These are phyloP conservation scores for Anolis apletophallus DNA, from an alignment of 2,797 vertebrate genomes.

Conservation along the genomic window DNA sequence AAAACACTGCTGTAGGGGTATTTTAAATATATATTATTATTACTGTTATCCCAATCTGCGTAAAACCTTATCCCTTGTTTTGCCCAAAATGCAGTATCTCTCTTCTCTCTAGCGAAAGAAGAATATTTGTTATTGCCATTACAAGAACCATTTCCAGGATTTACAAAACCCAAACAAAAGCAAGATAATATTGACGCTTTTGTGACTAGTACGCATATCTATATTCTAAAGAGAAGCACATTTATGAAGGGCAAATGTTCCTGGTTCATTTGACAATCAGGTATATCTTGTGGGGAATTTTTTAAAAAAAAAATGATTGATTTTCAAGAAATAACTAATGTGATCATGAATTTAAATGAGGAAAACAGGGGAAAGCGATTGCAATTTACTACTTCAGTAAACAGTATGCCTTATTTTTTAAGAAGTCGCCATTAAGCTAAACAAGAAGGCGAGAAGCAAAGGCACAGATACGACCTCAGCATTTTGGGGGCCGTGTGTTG, in stretches of 20 bases:
- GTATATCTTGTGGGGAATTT: constrained; percentile 39
- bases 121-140: constrained; percentile 60
- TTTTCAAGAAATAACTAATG: constrained; percentile 32
- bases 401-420: constrained; percentile 24
- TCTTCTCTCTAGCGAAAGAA: constrained; percentile 28
- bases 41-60: constrained; percentile 54
- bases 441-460: too few relatives aligned
- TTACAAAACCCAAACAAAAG: constrained; percentile 40
- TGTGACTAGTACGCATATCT: constrained; percentile 23
- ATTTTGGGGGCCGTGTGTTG: not conserved
- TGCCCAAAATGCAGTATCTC: constrained; percentile 17
- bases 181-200: not conserved
- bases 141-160: constrained; percentile 40
- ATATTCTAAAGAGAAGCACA: constrained; percentile 21
- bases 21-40: constrained; percentile 9
- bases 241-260: constrained; percentile 1
- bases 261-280: constrained; percentile 64
- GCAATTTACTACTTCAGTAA: constrained; percentile 36
- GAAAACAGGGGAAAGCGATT: constrained; percentile 25
- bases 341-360: constrained; percentile 31
- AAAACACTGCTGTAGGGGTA: constrained; percentile 30
- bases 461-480: not conserved
- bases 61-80: constrained; percentile 15
- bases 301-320: constrained; percentile 41
- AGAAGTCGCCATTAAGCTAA: rapidly evolving